Evolutionary conservation across 2,113 vertebrate species (phyloP), one percentile per base, ranked within the genome.

Genomic region (Bos indicus): DNA sequence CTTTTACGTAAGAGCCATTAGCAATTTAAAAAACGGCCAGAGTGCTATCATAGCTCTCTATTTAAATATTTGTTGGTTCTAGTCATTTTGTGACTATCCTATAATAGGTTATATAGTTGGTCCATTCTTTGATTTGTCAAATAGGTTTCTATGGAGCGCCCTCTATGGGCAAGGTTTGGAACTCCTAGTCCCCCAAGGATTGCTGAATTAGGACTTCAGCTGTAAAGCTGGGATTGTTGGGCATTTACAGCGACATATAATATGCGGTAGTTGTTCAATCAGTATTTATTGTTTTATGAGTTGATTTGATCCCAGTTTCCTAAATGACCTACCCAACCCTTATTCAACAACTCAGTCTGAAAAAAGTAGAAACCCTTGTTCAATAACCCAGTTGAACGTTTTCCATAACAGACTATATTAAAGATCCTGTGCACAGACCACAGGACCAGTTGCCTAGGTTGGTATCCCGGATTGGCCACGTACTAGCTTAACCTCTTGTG

Each of bases 261-360:
- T 11, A 57, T 23, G 6, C 5, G 10, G 54, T 1, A 46, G 43
- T 33, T 36, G 26, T 43, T 92, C 59, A 4, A 0, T 12, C 15
- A 33, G 33, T 8, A 43, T 57, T n/a, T 33, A 4, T 51, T 62
- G 54, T 51, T 60, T 94, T 71, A 43, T 16, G 54, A 81, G 62
- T 67, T 36, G 21, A 98, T 40, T 81, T 30, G 77, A 57, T 86
- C 82, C 46, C 28, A 23, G 71, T 74, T 93, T 93, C 78, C 54
- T 57, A 78, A 82, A 51, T 23, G 19, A 46, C 28, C 56, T 9
- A 9, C 33, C 54, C 14, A 40, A 14, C 40, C 81, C 57, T 59
- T 51, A 60, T 91, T 88, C 71, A 51, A 90, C 48, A 92, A n/a
- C 43, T 91, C 85, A 43, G 74, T 19, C 56, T 51, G 26, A 48